Base-by-base conservation (phyloP, 2,888 invertebrate species). In the Eumacrocentrus americanus region DNA sequence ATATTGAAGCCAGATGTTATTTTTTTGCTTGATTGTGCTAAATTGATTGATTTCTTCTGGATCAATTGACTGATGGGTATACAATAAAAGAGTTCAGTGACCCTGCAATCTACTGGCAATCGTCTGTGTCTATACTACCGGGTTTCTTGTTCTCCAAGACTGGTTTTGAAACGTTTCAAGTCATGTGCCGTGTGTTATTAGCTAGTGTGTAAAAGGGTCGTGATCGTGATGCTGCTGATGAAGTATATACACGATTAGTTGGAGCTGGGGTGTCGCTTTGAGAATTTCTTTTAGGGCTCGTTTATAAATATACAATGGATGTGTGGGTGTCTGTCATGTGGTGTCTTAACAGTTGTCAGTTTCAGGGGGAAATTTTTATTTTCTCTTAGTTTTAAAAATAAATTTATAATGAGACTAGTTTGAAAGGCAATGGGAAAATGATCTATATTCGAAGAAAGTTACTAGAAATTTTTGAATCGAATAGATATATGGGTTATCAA, bases 101-200 rank as follows among this genome's bases (percentile, higher is more conserved):
- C 67, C 70, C 61, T 58, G 57, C 52, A 54, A 60, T 61, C 40
- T 56, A 48, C 47, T 51, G 25, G 56, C 50, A 22, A 29, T 58
- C 60, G 68, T 25, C n/a, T n/a, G 25, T 12, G 64, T 60, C 57
- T 58, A 44, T 63, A 66, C 70, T 72, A 70, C 69, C 70, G 72
- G 68, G 68, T 72, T 75, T 75, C 66, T 73, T 74, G 67, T 63
- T 50, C 14, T 20, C 58, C 63, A 52, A 55, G 69, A 72, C 72
- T 68, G 74, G 75, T 72, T 74, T 65, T 59, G 57, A 58, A n/a
- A 67, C 58, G 57, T 59, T 55, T 50, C 54, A 64, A 64, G 38
- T 60, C 35, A 52, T 47, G 16, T 54, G 34, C 14, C 16, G 35
- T 20, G 23, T 25, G 46, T 22, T 46, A 12, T 14, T 25, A 6